phyloP scores from a whole-genome alignment of 2,888 invertebrate genomes.

The Cataglyphis altisquamis region DNA sequence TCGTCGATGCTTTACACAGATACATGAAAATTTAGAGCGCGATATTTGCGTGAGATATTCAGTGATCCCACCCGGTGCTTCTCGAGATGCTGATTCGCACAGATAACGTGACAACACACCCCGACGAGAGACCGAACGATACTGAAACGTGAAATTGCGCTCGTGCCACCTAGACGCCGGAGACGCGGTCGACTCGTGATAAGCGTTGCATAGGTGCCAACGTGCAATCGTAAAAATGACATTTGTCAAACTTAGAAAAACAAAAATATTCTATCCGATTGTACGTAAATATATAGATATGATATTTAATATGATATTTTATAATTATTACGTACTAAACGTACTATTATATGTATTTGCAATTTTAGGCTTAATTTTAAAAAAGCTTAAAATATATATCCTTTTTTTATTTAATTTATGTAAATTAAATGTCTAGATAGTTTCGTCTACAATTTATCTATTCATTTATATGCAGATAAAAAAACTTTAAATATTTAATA shows the following conservation, averaged over 20 bases:
- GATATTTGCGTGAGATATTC: background rate
- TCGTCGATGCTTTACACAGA: background rate
- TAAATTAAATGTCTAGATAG: background rate
- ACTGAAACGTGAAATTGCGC: constrained; percentile 72
- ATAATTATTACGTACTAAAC: background rate
- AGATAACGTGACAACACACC: constrained; percentile 52
- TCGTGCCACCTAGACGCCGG: constrained; percentile 59
- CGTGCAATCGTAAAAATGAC: background rate
- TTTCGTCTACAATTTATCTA: background rate
- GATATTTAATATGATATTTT: background rate
- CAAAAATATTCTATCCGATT: background rate
- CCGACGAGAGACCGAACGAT: constrained; percentile 70
- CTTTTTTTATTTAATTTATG: background rate
- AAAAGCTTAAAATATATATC: background rate
- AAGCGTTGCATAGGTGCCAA: constrained; percentile 13
- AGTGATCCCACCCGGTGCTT: too few species aligned
- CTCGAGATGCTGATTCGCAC: background rate
- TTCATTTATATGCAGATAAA: too few species aligned
- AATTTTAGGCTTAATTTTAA: background rate
- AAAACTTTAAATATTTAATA: too few species aligned
- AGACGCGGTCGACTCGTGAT: constrained; percentile 64
- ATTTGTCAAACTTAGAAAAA: background rate
- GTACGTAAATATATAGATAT: background rate
- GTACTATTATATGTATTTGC: background rate
- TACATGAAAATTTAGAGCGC: too few species aligned